Evolutionary conservation across 2,888 invertebrate species (phyloP).

Genomic region (Julus scandinavius): DNA sequence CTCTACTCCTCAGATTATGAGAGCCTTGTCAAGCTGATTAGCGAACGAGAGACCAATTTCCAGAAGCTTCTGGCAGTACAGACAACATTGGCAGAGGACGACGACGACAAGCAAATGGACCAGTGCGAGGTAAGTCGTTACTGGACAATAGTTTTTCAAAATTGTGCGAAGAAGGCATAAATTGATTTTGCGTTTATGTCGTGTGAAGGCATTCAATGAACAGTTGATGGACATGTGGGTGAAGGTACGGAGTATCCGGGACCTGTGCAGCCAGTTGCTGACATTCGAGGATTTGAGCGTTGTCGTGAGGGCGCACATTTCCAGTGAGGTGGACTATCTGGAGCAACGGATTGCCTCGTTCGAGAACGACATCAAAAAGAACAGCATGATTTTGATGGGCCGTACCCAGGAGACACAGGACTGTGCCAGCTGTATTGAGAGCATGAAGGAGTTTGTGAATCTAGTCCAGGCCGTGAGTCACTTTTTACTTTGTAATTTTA

Average conservation of each 20-base stretch:
- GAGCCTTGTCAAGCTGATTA: slow-evolving; percentile 37
- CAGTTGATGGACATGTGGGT: not conserved
- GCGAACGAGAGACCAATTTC: slow-evolving; percentile 49
- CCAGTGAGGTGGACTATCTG: slow-evolving; percentile 58
- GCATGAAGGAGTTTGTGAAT: slow-evolving; percentile 53
- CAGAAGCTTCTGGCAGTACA: slow-evolving; percentile 40
- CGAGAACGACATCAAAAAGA: slow-evolving; percentile 53
- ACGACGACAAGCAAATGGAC: slow-evolving; percentile 50
- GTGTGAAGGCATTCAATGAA: not conserved
- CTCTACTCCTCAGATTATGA: slow-evolving; percentile 50
- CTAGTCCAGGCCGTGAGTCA: slow-evolving; percentile 54
- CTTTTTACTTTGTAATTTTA: slow-evolving; percentile 13
- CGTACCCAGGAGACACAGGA: slow-evolving; percentile 55
- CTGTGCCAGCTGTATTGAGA: slow-evolving; percentile 46
- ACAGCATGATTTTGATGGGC: slow-evolving; percentile 49
- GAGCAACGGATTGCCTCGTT: slow-evolving; percentile 56
- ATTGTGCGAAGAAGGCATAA: not conserved
- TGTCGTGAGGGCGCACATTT: slow-evolving; percentile 53
- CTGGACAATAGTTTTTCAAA: not conserved
- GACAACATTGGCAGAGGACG: not conserved
- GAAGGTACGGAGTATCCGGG: slow-evolving; percentile 41
- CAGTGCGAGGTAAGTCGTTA: slow-evolving; percentile 53
- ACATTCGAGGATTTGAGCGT: slow-evolving; percentile 43
- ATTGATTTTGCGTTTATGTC: not conserved
- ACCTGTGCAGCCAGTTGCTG: not conserved